Evolutionary conservation across 2,888 invertebrate species (phyloP).

Genomic region (Cheilosia impressa): DNA sequence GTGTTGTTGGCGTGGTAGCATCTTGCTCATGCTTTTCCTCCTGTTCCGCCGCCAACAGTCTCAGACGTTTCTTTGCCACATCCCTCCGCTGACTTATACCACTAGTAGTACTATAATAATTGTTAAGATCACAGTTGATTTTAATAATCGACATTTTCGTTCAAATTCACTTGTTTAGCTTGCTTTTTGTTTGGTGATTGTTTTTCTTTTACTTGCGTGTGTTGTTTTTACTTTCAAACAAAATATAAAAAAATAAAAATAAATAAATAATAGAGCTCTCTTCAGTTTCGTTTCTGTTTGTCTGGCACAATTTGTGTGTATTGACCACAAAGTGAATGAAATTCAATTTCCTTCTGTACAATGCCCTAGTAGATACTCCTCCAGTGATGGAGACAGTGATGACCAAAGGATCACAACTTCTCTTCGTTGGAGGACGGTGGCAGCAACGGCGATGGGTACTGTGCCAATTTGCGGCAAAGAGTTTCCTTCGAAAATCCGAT

Average conservation of each 20-base stretch:
- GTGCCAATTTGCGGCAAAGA: conserved; percentile 70
- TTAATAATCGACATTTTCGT: conserved; percentile 76
- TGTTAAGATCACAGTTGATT: conserved; percentile 76
- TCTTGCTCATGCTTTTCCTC: conserved; percentile 3
- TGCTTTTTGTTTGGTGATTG: conserved; percentile 17
- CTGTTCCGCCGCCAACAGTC: conserved; percentile 37
- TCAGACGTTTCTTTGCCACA: conserved; percentile 74
- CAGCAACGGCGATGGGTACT: conserved; percentile 8
- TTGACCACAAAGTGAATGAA: conserved; percentile 1
- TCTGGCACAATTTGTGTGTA: background rate
- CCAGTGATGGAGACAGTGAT: conserved; percentile 34
- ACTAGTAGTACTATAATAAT: conserved; percentile 74
- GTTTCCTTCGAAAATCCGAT: conserved; percentile 51
- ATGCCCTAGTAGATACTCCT: conserved; percentile 9
- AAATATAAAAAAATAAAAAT: no score
- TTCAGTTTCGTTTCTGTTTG: background rate
- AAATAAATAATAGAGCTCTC: no score
- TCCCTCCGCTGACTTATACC: conserved; percentile 76
- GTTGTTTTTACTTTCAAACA: no score
- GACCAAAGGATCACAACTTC: conserved; percentile 57
- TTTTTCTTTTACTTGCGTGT: background rate
- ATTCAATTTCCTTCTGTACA: conserved; percentile 11
- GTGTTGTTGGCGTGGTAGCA: conserved; percentile 8
- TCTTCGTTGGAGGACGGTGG: conserved; percentile 37
- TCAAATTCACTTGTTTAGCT: conserved; percentile 44